Evolutionary conservation across 2,888 invertebrate species (phyloP).

Genomic region (Agrilus mali): DNA sequence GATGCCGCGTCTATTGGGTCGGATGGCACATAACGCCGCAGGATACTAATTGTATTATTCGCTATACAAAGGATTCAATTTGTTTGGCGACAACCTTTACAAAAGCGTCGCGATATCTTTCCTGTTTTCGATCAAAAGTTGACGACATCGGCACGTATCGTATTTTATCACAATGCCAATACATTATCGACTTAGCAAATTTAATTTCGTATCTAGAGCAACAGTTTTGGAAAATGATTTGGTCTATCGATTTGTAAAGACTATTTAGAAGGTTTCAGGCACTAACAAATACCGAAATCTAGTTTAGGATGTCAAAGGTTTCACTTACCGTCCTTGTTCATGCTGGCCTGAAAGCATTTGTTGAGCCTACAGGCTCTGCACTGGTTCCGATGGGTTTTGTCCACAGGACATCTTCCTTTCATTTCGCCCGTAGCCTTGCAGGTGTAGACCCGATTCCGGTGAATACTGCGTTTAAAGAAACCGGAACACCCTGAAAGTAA

Average conservation of each 20-base stretch:
- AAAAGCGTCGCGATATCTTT: slow-evolving; percentile 12
- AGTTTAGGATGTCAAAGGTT: neutral
- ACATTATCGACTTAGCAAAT: too few relatives aligned
- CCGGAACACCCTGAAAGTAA: slow-evolving; percentile 71
- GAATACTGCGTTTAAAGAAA: slow-evolving; percentile 93
- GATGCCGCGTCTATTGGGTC: slow-evolving; percentile 11
- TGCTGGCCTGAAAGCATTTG: slow-evolving; percentile 91
- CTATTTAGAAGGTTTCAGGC: too few relatives aligned
- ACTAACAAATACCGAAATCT: too few relatives aligned
- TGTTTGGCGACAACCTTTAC: slow-evolving; percentile 9
- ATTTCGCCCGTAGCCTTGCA: slow-evolving; percentile 91
- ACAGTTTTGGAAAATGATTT: too few relatives aligned
- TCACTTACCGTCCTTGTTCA: slow-evolving; percentile 94
- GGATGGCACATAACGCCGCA: slow-evolving; percentile 19
- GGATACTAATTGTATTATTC: slow-evolving; percentile 24
- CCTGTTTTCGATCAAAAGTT: slow-evolving; percentile 4
- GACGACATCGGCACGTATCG: too few relatives aligned
- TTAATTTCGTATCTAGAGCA: too few relatives aligned
- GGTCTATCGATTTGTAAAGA: too few relatives aligned
- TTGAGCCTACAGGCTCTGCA: slow-evolving; percentile 89
- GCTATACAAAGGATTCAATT: slow-evolving; percentile 23
- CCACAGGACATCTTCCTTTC: slow-evolving; percentile 89
- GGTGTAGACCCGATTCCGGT: slow-evolving; percentile 89
- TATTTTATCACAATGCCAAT: too few relatives aligned
- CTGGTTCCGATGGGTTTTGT: slow-evolving; percentile 94